Evolutionary conservation across 92 coral and sea anemone species (phyloP).

Genomic region (Nematostella vectensis): DNA sequence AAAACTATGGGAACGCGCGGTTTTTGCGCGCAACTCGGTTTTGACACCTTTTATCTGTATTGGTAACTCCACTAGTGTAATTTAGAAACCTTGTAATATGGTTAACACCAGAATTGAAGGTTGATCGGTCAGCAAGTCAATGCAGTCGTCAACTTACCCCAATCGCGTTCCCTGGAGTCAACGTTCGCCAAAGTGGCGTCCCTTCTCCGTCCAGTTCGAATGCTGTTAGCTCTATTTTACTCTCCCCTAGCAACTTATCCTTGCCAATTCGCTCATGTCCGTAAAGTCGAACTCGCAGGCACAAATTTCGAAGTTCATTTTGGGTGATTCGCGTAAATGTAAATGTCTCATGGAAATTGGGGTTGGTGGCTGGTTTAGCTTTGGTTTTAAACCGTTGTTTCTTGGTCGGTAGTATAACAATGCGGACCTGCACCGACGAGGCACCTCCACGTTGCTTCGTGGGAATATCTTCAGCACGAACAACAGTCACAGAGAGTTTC

Average conservation of each 20-base stretch:
- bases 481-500: constrained; percentile 82
- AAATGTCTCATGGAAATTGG: constrained; percentile 96
- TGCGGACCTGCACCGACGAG: constrained; percentile 80
- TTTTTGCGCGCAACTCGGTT: too few species aligned
- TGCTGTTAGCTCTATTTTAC: constrained; percentile 67
- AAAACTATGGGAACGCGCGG: too few species aligned
- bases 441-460: constrained; percentile 98
- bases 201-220: constrained; percentile 94
- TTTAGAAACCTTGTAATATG: too few species aligned
- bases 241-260: constrained; percentile 88
- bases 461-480: constrained; percentile 95
- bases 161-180: constrained; percentile 86
- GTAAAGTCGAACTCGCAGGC: constrained; percentile 81
- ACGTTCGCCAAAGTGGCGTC: constrained; percentile 79
- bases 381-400: constrained; percentile 90
- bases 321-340: constrained; percentile 90
- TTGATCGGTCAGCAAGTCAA: too few species aligned
- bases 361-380: constrained; percentile 84
- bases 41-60: too few species aligned
- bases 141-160: constrained; percentile 93
- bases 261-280: constrained; percentile 91
- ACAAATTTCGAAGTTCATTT: constrained; percentile 72
- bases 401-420: constrained; percentile 81
- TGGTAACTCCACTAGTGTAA: too few species aligned
- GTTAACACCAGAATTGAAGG: too few species aligned